Evolutionary conservation across 2,797 vertebrate genomes (phyloP), one percentile per base, ranked within the genome.

Genomic region (Gymnodraco acuticeps): DNA sequence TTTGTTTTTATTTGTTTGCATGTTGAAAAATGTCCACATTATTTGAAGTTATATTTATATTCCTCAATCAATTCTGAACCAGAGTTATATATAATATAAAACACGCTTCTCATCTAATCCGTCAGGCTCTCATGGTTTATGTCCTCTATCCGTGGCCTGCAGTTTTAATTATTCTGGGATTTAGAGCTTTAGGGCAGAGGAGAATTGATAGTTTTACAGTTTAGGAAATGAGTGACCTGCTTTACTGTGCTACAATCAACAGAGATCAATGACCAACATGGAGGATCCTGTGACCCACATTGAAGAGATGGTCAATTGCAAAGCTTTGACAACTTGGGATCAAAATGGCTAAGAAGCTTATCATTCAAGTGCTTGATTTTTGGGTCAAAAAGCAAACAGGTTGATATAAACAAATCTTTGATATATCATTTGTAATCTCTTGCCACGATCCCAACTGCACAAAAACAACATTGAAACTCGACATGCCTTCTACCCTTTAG

Each of bases 221-320:
- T 89, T 80, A 81, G 80, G 62, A 80, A 83, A 84, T 61, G 64
- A 48, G 68, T 93, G 93, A 93, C 93, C 92, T 79, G 81, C 68
- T 93, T 94, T 88, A 47, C 67, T 73, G 67, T 48, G 42, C 65
- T 63, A 70, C 80, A 83, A 73, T 71, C 64, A 78, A 66, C 72
- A 63, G 42, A 72, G 85, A 94, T 95, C 93, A 85, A 94, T 95
- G 85, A 62, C 73, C 60, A 86, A 76, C 81, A 75, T 38, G 59
- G 73, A 71, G 48, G 52, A 48, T 78, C 64, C 73, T 82, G 76
- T 90, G 88, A 89, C 93, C 94, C 77, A 90, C 74, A 93, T 92
- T 58, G 61, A 68, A 17, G 20, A 47, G 20, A 64, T 5, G 27
- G 63, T 84, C 45, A 60, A 84, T 70, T 46, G 13, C 23, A 71